These are phyloP conservation scores for Plectrocnemia conspersa DNA, from an alignment of 1,140 invertebrate genomes.

Conservation along the genomic window DNA sequence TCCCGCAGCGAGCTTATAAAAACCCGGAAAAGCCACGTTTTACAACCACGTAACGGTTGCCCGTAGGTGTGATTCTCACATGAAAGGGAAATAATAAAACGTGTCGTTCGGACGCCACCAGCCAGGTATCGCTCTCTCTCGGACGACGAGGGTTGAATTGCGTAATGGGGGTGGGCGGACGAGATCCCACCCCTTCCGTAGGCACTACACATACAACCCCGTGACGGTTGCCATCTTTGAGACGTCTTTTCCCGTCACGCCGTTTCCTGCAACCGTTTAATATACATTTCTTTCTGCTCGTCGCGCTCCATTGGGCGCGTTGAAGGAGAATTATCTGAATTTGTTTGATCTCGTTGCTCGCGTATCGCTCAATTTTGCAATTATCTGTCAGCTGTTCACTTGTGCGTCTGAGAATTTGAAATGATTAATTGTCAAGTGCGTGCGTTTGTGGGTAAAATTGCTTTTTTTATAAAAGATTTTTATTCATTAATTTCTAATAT, in stretches of 20 bases:
- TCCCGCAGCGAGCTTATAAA: too few relatives aligned
- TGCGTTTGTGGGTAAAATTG: too few relatives aligned
- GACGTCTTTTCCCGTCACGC: conserved; percentile 5
- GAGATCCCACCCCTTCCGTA: background rate
- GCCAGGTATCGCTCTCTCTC: conserved; percentile 26
- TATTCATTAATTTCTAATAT: too few relatives aligned
- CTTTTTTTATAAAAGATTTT: too few relatives aligned
- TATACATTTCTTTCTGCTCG: conserved; percentile 1
- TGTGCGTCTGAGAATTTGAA: too few relatives aligned
- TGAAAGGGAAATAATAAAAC: conserved; percentile 32
- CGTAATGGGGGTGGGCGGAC: conserved; percentile 1
- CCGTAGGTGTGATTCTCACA: conserved; percentile 15
- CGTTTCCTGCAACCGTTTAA: background rate
- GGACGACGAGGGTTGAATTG: conserved; percentile 19
- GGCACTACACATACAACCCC: conserved; percentile 4
- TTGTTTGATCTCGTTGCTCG: background rate
- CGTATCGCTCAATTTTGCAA: background rate
- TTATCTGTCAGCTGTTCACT: background rate
- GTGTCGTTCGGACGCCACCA: conserved; percentile 33
- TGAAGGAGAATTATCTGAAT: background rate
- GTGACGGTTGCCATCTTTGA: conserved; percentile 1
- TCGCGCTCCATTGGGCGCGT: background rate
- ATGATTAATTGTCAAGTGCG: too few relatives aligned
- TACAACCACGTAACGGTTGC: conserved; percentile 27
- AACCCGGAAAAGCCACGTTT: conserved; percentile 23